These are phyloP conservation scores for Mus pahari DNA, from an alignment of 2,113 vertebrate genomes.

Conservation along the genomic window DNA sequence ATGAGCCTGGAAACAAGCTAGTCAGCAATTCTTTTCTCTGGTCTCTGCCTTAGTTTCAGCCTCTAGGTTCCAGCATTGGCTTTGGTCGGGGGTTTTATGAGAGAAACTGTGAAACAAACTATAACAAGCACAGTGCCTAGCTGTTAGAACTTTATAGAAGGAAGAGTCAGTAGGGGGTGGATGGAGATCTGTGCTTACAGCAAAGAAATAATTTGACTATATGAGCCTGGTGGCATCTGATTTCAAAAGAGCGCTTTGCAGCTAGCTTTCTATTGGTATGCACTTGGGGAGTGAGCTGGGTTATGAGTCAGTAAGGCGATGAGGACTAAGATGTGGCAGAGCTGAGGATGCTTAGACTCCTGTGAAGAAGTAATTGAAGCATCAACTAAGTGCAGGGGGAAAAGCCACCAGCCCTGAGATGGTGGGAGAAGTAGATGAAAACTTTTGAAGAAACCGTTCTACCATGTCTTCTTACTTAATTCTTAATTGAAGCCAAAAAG, in stretches of 20 bases:
- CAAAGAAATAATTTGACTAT: background rate
- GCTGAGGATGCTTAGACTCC: background rate
- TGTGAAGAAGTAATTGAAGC: background rate
- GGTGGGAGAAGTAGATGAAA: background rate
- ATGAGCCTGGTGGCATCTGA: background rate
- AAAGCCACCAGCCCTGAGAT: background rate
- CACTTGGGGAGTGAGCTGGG: conserved; percentile 3
- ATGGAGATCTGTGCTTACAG: background rate
- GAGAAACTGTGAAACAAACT: background rate
- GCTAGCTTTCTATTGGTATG: background rate
- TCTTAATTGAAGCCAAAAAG: background rate
- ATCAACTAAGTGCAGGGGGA: background rate
- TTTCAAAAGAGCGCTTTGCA: conserved; percentile 9
- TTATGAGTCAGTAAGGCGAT: background rate
- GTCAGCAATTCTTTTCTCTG: background rate
- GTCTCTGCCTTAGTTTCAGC: background rate
- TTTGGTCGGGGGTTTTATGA: background rate
- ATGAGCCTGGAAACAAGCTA: background rate
- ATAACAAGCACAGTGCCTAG: background rate
- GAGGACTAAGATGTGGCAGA: background rate
- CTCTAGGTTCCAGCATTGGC: background rate
- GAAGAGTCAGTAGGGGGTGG: background rate
- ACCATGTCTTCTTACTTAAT: background rate
- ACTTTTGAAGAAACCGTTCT: background rate
- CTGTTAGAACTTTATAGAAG: background rate